Evolutionary conservation across 2,888 invertebrate species (phyloP), one percentile per base, ranked within the genome.

Genomic region (Ophion slaviceki): DNA sequence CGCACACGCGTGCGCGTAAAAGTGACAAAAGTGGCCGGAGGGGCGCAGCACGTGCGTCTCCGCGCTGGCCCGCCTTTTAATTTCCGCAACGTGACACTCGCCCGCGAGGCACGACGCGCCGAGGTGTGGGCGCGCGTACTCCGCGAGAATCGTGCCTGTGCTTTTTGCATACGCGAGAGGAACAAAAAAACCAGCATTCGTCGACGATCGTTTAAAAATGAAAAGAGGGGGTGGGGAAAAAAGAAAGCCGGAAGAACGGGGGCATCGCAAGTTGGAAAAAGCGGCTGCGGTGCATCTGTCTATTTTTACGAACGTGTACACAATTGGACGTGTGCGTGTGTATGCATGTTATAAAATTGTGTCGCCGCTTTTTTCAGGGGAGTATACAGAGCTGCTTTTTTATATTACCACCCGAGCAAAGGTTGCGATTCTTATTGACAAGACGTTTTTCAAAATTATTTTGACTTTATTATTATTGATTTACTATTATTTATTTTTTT

Each of bases 1-100:
- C 40, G 40, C 40, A 5, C 53, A 53, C 17, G 14, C 17, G 53
- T 53, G 17, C 53, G 53, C 53, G 53, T 45, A 32, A 79, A 66
- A 68, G 53, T 61, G 40, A 4, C 6, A 11, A 6, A 70, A 28
- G 59, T 17, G 20, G 61, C 28, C 72, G 11, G 67, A 70, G 59
- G 20, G 76, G 81, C 66, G 85, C 70, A 78, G 85, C 81, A 85
- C 82, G 82, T 82, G 85, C 78, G 82, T 8, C n/a, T 32, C 17
- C 17, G 17, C 53, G 17, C 28, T 66, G 45, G 72, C 77, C 67
- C 80, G 77, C 67, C 67, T 77, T 78, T 68, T 71, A 71, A 82
- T 82, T 61, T 82, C 82, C 78, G 82, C 70, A 82, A 75, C 71
- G 82, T 77, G 80, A 82, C 78, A 71, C 67, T 77, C 24, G 28